Percentiles rank a stretch among this genome's conserved stretches.
Evolutionary conservation across 2,113 vertebrate genomes (phyloP).

Genomic region (Pterocles burchelli): DNA sequence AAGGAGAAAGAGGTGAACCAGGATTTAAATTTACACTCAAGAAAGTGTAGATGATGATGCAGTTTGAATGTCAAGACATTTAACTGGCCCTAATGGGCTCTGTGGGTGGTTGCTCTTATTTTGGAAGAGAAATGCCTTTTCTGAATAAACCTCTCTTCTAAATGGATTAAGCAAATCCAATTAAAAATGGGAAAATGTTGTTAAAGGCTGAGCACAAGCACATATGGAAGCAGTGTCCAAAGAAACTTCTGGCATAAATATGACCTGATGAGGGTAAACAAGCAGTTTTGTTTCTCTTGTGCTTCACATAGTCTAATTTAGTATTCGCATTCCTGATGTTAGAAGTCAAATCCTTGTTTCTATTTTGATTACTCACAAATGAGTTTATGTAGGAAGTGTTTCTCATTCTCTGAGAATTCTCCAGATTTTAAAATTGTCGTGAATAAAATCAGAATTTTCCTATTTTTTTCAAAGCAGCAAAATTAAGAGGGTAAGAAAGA

Average conservation of each 20-base stretch:
- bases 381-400: neutral
- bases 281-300: neutral
- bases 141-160: neutral
- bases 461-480: neutral
- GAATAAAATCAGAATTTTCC: neutral
- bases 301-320: neutral
- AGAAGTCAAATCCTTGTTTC: neutral
- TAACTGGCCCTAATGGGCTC: neutral
- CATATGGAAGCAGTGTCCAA: neutral
- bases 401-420: neutral
- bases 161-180: neutral
- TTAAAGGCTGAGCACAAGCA: neutral
- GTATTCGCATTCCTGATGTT: neutral
- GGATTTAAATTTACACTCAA: neutral
- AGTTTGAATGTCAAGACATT: neutral
- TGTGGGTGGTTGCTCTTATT: neutral
- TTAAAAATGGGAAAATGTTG: neutral
- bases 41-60: neutral
- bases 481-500: neutral
- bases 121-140: neutral
- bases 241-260: neutral
- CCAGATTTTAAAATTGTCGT: neutral
- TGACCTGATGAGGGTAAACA: neutral
- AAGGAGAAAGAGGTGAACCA: neutral
- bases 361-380: neutral